Conservation (phyloP, 2,797 vertebrate genomes). For the Ispidina picta region DNA sequence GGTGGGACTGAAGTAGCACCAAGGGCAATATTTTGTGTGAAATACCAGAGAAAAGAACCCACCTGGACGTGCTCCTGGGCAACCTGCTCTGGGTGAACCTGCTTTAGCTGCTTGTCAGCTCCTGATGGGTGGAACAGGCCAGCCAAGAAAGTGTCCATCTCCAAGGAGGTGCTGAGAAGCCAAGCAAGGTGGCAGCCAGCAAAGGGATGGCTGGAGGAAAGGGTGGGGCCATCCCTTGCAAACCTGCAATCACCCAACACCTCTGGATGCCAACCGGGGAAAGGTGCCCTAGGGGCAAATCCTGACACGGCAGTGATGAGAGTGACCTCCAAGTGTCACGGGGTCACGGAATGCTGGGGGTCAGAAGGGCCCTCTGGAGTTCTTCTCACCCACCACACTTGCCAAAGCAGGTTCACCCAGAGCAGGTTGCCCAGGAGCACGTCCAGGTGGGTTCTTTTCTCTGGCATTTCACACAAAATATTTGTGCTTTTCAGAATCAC, state of each 20-base stretch:
- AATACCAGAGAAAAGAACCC: no score
- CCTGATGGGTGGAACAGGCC: accelerated
- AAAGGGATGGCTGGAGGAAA: not conserved
- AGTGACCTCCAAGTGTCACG: not conserved
- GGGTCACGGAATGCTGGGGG: not conserved
- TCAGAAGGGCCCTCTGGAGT: not conserved
- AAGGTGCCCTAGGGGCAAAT: not conserved
- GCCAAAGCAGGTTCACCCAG: not conserved
- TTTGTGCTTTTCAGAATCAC: not conserved
- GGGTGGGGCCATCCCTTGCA: not conserved
- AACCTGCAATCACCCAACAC: not conserved
- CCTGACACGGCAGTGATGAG: not conserved
- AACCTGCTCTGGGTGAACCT: no score
- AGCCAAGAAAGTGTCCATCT: not conserved
- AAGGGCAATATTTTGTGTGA: no score
- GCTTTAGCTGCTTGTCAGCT: not conserved
- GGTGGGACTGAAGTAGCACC: no score
- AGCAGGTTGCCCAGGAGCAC: not conserved
- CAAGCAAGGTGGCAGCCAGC: not conserved
- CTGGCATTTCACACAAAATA: not conserved
- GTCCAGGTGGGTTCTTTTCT: not conserved
- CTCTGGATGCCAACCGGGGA: not conserved
- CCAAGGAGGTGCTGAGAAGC: not conserved
- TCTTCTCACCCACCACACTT: not conserved
- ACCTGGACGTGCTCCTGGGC: no score